Percentiles rank a stretch among this genome's conserved stretches.
These are phyloP conservation scores for Diploscapter pachys DNA, from an alignment of 1,140 invertebrate genomes.

Conservation along the genomic window DNA sequence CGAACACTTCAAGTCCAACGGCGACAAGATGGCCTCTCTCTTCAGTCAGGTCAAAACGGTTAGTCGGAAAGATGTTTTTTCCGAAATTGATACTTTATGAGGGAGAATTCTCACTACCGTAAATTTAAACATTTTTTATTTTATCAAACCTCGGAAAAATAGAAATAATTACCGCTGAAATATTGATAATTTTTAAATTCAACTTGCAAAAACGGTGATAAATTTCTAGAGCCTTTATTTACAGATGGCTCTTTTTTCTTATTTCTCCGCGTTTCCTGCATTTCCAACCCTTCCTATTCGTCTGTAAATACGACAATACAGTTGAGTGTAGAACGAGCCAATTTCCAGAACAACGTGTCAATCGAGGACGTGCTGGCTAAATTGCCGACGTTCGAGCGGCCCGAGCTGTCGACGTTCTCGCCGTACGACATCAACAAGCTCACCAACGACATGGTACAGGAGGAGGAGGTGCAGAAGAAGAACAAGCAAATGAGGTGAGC, in stretches of 20 bases:
- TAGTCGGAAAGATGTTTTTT: slow-evolving; percentile 18
- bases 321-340: neutral
- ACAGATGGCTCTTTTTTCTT: no score
- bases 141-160: no score
- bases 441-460: slow-evolving; percentile 46
- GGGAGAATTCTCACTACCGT: neutral
- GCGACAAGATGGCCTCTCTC: slow-evolving; percentile 43
- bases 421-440: slow-evolving; percentile 57
- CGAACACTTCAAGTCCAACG: slow-evolving; percentile 50
- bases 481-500: slow-evolving; percentile 11
- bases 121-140: no score
- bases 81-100: slow-evolving; percentile 6
- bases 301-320: no score
- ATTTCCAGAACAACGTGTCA: slow-evolving; percentile 39
- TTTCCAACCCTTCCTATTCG: no score
- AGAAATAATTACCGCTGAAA: no score
- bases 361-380: slow-evolving; percentile 53
- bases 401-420: slow-evolving; percentile 47
- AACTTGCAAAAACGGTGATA: no score
- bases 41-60: slow-evolving; percentile 28
- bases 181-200: neutral
- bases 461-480: slow-evolving; percentile 24
- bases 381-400: slow-evolving; percentile 51
- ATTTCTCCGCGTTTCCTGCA: no score
- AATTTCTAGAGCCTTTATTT: no score